Base-by-base conservation (phyloP, 2,113 vertebrate species). In the Boulengeromyrus knoepffleri region DNA sequence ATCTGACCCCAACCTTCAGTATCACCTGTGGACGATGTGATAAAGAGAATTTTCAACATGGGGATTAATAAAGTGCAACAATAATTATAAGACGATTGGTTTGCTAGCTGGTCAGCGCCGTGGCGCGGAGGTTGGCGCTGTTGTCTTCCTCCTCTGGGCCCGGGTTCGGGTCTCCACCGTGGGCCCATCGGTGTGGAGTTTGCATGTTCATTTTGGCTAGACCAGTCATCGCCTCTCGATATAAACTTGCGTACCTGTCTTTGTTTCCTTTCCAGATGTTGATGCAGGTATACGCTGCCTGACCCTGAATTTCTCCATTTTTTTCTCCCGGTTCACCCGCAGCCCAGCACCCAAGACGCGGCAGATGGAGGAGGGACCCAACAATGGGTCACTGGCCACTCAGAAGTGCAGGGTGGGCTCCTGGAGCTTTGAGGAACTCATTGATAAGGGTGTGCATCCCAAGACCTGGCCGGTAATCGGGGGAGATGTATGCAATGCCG, bases 391-490 rank as follows among this genome's bases (percentile, higher is more conserved):
- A 24, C 92, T 89, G 27, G 92, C 93, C 1, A 95, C 94, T 74
- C 92, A 97, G 36, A 97, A 96, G 9, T 95, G 97, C 0, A 97
- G 96, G 93, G 92, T 96, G 80, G 94, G 93, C 50, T 93, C 96
- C 0, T 97, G 97, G 97, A 95, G 95, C 90, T 95, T 95, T 36
- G 96, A 97, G 89, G 96, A 97, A 80, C 93, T 96, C 36, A 96
- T 96, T 87, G 97, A 97, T 3, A 19, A 96, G 89, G 95, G 94
- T 58, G 93, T 95, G n/a, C 95, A 96, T 93, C 90, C 95, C 86
- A 97, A 96, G 93, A 89, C 95, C 50, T 93, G 94, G 88, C 93
- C 95, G 31, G 93, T 95, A 90, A 92, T 96, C 4, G 92, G 95
- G 94, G 92, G 95, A 10, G 93, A 92, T 39, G 94, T 90, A 92